phyloP scores from a whole-genome alignment of 2,797 vertebrate genomes.

The Scyliorhinus canicula region DNA sequence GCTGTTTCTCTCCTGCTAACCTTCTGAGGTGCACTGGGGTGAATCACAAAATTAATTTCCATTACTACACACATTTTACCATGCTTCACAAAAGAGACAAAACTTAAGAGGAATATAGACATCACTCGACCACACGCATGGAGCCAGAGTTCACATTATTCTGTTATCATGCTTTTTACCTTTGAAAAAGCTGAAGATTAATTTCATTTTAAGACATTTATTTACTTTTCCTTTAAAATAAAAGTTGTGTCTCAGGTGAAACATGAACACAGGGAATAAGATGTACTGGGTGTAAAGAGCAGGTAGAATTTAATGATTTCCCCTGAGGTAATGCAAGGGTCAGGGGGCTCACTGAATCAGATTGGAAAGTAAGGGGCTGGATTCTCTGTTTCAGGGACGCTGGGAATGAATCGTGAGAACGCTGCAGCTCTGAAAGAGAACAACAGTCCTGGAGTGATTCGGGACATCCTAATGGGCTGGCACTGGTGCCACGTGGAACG shows the following conservation, averaged over 20 bases:
- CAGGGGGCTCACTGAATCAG: too few species aligned
- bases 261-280: neutral
- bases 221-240: neutral
- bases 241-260: neutral
- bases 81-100: neutral
- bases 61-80: neutral
- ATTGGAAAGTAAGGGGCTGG: too few species aligned
- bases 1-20: neutral
- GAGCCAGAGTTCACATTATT: neutral
- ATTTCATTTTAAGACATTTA: neutral
- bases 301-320: too few species aligned
- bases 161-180: neutral
- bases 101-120: neutral
- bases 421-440: too few species aligned
- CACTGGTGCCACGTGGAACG: too few species aligned
- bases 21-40: neutral
- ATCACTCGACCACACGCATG: neutral
- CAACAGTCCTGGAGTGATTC: too few species aligned
- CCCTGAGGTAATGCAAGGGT: too few species aligned
- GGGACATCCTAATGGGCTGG: too few species aligned
- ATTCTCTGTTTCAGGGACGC: too few species aligned
- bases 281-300: neutral
- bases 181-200: neutral
- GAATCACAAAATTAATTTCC: neutral
- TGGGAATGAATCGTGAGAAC: too few species aligned